Base-by-base conservation (phyloP, 2,113 vertebrate genomes). In the Gulo gulo region DNA sequence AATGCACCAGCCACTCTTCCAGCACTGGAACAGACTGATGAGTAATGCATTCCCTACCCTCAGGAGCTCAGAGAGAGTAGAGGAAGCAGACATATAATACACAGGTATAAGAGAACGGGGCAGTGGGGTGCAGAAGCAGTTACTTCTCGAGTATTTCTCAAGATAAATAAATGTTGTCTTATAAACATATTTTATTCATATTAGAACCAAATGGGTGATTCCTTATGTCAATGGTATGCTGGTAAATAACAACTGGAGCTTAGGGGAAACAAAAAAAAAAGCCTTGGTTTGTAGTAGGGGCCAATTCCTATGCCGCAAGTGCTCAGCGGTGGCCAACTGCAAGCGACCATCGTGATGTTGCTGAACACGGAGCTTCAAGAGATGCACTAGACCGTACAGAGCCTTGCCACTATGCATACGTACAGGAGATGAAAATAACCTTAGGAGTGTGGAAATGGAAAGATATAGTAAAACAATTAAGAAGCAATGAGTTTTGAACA, bases 181-280 rank as follows among this genome's bases (percentile, higher is more conserved):
- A 45, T 20, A 73, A 42, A 26, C 21, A 65, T 71, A 21, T 52
- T 65, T 90, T 63, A 36, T 23, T 69, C 39, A 59, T 80, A 26
- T 79, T 91, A n/a, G 45, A 74, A 45, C 16, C 52, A 84, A 91
- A 59, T 18, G 8, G 79, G 47, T 57, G 20, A 80, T 84, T 91
- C 8, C 5, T 29, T 55, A 52, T 47, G 4, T 59, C 50, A 82
- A 1, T 1, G 3, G 4, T 45, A 2, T 16, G 16, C 36, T 87
- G 13, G 6, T 45, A 50, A 94, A 76, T 52, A 74, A 50, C 20
- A 59, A 24, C 16, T 15, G 7, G 34, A 4, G 42, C 31, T 42
- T 23, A 7, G 18, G 12, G 14, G 52, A 69, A 87, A 57, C 7
- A 10, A 8, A 50, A 61, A 39, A n/a, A 14, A 61, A 31, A 57